Evolutionary conservation across 2,797 vertebrate genomes (phyloP).

Genomic region (Chloroceryle inda): DNA sequence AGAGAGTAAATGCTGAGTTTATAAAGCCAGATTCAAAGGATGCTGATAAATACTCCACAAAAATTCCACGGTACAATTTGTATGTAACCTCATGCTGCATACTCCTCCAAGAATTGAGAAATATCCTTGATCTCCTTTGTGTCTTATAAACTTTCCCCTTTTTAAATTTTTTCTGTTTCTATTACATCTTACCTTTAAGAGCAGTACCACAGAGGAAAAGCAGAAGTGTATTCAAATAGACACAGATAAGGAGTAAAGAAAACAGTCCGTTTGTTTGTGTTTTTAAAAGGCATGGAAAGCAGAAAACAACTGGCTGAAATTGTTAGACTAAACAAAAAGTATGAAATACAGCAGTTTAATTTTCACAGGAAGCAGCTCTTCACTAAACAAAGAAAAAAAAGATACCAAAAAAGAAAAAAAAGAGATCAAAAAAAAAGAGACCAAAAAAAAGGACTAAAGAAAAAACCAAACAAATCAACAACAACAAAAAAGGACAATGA

Average conservation of each 20-base stretch:
- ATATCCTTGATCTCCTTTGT: not conserved
- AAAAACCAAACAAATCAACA: not conserved
- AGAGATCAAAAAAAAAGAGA: too few species aligned
- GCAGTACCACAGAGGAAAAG: not conserved
- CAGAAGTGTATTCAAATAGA: not conserved
- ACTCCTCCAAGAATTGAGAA: constrained; percentile 30
- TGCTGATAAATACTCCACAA: not conserved
- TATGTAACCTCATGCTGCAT: not conserved
- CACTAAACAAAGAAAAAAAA: not conserved
- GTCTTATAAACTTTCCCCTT: not conserved
- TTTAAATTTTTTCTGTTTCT: not conserved
- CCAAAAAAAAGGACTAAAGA: too few species aligned
- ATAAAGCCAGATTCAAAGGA: not conserved
- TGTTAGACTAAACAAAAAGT: constrained; percentile 22
- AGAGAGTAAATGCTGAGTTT: not conserved
- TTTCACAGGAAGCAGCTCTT: not conserved
- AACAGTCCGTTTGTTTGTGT: not conserved
- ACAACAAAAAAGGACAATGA: not conserved
- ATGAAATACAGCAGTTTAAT: not conserved
- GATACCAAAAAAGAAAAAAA: too few species aligned
- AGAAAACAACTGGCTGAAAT: constrained; percentile 11
- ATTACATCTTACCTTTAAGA: constrained; percentile 10
- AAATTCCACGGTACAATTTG: constrained; percentile 20
- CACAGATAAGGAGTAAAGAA: not conserved
- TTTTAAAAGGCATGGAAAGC: not conserved